Evolutionary conservation across 2,113 vertebrate genomes (phyloP).

Genomic region (Campylomormyrus numenius): DNA sequence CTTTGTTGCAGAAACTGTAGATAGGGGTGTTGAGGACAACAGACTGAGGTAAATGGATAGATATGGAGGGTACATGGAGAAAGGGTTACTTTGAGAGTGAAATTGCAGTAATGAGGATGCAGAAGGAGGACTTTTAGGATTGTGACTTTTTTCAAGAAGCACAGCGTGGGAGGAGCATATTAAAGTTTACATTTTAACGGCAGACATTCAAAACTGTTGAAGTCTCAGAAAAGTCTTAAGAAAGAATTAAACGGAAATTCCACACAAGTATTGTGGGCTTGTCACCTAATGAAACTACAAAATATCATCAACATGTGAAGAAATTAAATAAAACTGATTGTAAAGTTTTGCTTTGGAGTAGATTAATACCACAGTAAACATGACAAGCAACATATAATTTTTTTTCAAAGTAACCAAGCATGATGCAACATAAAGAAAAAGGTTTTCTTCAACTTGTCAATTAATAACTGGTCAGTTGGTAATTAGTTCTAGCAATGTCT

Average conservation of each 20-base stretch:
- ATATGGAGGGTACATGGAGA: constrained; percentile 36
- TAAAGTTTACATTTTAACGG: background rate
- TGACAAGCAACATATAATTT: background rate
- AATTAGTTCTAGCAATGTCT: too few species aligned
- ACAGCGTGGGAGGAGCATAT: background rate
- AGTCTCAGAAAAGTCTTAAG: background rate
- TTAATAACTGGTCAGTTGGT: background rate
- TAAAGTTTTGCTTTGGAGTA: background rate
- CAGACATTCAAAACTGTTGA: background rate
- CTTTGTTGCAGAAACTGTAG: constrained; percentile 54
- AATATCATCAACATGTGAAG: background rate
- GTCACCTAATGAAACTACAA: background rate
- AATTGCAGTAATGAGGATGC: background rate
- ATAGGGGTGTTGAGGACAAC: constrained; percentile 38
- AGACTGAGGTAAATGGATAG: constrained; percentile 45
- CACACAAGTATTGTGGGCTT: background rate
- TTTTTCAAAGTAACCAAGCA: background rate
- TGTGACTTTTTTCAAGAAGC: background rate
- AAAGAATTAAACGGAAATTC: background rate
- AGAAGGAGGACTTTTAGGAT: background rate
- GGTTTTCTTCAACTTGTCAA: background rate
- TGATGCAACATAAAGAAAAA: background rate
- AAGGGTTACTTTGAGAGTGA: constrained; percentile 24
- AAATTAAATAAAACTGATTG: background rate
- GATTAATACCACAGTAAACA: background rate